A percentile compares a stretch with the other conserved stretches of the same genome.
Conservation (phyloP, 2,113 vertebrate genomes). For the Stegastes partitus region DNA sequence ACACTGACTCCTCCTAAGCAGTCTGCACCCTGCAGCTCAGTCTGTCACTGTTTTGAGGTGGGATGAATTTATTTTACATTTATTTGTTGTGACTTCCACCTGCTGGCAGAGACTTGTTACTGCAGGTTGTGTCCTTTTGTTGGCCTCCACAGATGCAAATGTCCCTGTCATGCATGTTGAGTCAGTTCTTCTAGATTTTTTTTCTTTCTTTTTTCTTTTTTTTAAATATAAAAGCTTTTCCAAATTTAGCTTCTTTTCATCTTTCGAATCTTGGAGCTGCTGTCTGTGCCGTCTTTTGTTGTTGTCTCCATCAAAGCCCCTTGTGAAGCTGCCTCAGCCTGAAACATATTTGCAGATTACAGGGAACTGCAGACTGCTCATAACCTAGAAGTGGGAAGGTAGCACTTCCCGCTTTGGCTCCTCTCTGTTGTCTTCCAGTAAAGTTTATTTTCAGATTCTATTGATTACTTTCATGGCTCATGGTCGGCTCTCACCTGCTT, state of each 20-base stretch:
- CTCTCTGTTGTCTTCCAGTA: background rate
- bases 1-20: conserved; percentile 28
- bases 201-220: background rate
- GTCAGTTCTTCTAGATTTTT: background rate
- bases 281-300: background rate
- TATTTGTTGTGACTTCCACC: conserved; percentile 47
- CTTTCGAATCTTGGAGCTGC: background rate
- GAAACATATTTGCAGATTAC: background rate
- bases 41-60: conserved; percentile 30
- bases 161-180: background rate
- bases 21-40: conserved; percentile 40
- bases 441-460: conserved; percentile 5
- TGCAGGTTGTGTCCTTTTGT: conserved; percentile 17
- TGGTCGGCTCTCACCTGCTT: background rate
- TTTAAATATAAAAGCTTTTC: background rate
- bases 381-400: background rate
- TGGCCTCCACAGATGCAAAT: conserved; percentile 23
- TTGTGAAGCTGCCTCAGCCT: background rate
- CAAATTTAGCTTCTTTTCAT: conserved; percentile 14
- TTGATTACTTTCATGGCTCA: background rate
- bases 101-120: conserved; percentile 39
- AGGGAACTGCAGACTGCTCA: background rate
- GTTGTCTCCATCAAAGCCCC: no score
- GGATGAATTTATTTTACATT: background rate
- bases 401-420: background rate